Base-by-base conservation (phyloP, 2,113 vertebrate genomes). In the Corapipo altera region DNA sequence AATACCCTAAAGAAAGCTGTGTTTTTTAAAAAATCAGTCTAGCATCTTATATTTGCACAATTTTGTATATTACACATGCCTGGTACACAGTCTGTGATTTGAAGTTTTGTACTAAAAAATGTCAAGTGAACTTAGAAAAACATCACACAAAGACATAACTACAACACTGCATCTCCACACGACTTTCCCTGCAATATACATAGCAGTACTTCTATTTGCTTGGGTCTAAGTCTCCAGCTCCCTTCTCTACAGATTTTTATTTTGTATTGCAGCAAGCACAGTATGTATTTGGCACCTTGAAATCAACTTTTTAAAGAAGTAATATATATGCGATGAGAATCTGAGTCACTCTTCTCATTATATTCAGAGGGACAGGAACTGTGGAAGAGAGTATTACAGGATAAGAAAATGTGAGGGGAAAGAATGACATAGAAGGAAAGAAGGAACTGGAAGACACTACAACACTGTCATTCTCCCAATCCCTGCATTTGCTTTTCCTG, bases 31-130 rank as follows among this genome's bases (percentile, higher is more conserved):
- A 55, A 65, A 28, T 48, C 26, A 43, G 54, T 10, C 26, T 33
- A 54, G 32, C 23, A 48, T 15, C 21, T 27, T 41, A 48, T 6
- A 54, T 51, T 78, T 62, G 41, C 46, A 49, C 19, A 54, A 30
- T 52, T 61, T 17, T 39, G 26, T 32, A 81, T 66, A 88, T 67
- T 54, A 81, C 12, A 91, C 37, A 44, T 79, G 41, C 20, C 84
- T 51, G 65, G 81, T 95, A 70, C 48, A 88, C 23, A 74, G 69
- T 35, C 55, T 87, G 51, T 48, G 15, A 37, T 73, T 93, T 90
- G 67, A 88, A 95, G 73, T 77, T 92, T 71, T 85, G 28, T 49
- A 94, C n/a, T 85, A 82, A 96, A 75, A 70, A 94, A 88, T 28
- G 32, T 46, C 86, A 95, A 86, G 77, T 39, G 51, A 88, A 91